phyloP scores from a whole-genome alignment of 1,140 invertebrate species.

The Cydia strobilella region DNA sequence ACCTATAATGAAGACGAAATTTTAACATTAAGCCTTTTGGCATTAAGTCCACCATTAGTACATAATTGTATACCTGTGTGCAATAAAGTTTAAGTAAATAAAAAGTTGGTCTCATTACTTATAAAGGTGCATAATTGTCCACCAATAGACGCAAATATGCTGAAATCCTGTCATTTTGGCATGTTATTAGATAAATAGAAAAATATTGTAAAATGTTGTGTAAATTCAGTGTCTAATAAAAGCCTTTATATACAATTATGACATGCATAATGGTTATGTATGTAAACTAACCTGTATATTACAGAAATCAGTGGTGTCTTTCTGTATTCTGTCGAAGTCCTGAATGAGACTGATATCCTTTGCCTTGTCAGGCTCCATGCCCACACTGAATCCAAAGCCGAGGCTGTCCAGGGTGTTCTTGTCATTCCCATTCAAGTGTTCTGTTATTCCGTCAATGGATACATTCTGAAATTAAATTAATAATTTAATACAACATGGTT shows the following conservation, averaged over 20 bases:
- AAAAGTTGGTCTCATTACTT: too few species aligned
- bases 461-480: slow-evolving; percentile 60
- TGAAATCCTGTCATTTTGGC: too few species aligned
- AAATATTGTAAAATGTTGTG: too few species aligned
- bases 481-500: background rate
- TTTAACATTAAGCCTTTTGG: too few species aligned
- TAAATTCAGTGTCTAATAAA: too few species aligned
- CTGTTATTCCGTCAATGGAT: slow-evolving; percentile 61
- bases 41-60: too few species aligned
- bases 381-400: slow-evolving; percentile 72
- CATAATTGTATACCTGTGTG: too few species aligned
- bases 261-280: background rate
- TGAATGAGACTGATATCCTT: slow-evolving; percentile 65
- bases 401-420: slow-evolving; percentile 71
- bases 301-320: slow-evolving; percentile 79
- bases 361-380: slow-evolving; percentile 66
- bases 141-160: too few species aligned
- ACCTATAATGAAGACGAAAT: slow-evolving; percentile 55
- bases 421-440: slow-evolving; percentile 71
- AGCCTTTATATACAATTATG: too few species aligned
- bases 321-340: slow-evolving; percentile 78
- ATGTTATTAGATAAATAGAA: too few species aligned
- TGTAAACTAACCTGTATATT: slow-evolving; percentile 70
- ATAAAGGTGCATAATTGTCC: too few species aligned
- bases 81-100: too few species aligned